Percentiles rank a stretch among this genome's conserved stretches.
Evolutionary conservation across 2,113 vertebrate species (phyloP).

Genomic region (Anhinga anhinga): DNA sequence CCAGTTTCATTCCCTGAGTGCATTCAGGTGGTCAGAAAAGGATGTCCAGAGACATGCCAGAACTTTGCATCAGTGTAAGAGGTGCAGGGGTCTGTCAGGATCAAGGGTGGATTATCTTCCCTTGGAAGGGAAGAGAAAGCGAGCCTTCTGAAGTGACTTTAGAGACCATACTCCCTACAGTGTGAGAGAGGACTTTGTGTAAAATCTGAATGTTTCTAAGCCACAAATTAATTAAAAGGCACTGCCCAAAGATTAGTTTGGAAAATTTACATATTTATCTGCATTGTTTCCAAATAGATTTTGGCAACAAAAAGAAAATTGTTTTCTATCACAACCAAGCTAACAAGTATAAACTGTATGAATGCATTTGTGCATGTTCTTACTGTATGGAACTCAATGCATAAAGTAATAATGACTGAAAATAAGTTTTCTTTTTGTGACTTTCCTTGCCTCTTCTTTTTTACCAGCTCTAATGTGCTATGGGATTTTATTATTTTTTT

Average conservation of each 20-base stretch:
- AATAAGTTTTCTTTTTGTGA: neutral
- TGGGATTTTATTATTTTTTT: neutral
- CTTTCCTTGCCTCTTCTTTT: neutral
- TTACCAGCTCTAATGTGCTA: neutral
- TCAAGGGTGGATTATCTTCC: neutral
- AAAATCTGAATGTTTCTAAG: neutral
- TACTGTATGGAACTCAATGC: neutral
- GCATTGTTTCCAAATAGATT: neutral
- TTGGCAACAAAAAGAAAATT: neutral
- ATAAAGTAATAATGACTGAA: neutral
- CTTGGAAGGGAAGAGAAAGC: neutral
- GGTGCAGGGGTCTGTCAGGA: rapidly evolving
- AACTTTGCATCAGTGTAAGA: neutral
- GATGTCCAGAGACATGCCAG: neutral
- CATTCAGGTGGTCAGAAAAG: neutral
- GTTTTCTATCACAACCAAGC: neutral
- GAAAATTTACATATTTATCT: neutral
- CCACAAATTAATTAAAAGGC: neutral
- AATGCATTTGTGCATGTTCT: neutral
- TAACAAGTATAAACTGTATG: neutral
- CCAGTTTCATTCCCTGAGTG: neutral
- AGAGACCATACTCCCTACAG: neutral
- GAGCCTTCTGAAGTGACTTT: neutral
- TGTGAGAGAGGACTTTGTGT: neutral
- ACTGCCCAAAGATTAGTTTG: neutral